phyloP scores from a whole-genome alignment of 2,888 invertebrate genomes.

The Meiosimyza decipiens region DNA sequence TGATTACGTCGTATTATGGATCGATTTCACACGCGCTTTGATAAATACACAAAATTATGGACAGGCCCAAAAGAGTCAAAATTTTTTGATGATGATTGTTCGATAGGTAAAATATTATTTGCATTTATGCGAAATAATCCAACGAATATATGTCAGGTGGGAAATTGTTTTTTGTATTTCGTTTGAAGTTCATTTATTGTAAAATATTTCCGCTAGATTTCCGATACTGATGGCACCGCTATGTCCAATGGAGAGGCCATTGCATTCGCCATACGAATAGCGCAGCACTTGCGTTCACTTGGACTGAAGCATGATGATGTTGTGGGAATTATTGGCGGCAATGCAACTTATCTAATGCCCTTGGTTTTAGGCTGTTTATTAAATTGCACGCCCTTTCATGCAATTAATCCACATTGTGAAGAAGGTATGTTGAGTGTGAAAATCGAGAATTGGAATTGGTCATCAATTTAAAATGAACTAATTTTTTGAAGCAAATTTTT shows the following conservation, averaged over 20 bases:
- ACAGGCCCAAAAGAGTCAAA: slow-evolving; percentile 58
- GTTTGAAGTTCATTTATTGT: neutral
- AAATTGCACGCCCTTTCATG: slow-evolving; percentile 61
- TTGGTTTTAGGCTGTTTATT: slow-evolving; percentile 58
- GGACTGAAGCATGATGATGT: slow-evolving; percentile 60
- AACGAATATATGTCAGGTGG: slow-evolving; percentile 56
- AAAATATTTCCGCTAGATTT: slow-evolving; percentile 51
- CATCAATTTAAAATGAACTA: too few relatives aligned
- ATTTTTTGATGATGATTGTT: slow-evolving; percentile 60
- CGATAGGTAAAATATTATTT: slow-evolving; percentile 60
- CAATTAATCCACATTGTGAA: slow-evolving; percentile 58
- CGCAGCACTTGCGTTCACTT: slow-evolving; percentile 56
- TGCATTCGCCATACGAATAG: slow-evolving; percentile 59
- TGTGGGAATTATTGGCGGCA: slow-evolving; percentile 59
- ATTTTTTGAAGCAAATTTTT: too few relatives aligned
- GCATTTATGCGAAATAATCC: slow-evolving; percentile 61
- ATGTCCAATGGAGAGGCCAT: slow-evolving; percentile 59
- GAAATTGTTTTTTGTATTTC: neutral
- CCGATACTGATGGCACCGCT: slow-evolving; percentile 57
- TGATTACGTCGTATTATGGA: slow-evolving; percentile 48
- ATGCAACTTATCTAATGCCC: slow-evolving; percentile 60
- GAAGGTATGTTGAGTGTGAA: slow-evolving; percentile 46
- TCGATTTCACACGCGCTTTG: slow-evolving; percentile 54
- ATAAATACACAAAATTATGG: slow-evolving; percentile 62
- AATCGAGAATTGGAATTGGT: too few relatives aligned